A percentile compares a stretch with the other conserved stretches of the same genome.
phyloP scores from a whole-genome alignment of 2,888 invertebrate species.

The Cybosia mesomella region DNA sequence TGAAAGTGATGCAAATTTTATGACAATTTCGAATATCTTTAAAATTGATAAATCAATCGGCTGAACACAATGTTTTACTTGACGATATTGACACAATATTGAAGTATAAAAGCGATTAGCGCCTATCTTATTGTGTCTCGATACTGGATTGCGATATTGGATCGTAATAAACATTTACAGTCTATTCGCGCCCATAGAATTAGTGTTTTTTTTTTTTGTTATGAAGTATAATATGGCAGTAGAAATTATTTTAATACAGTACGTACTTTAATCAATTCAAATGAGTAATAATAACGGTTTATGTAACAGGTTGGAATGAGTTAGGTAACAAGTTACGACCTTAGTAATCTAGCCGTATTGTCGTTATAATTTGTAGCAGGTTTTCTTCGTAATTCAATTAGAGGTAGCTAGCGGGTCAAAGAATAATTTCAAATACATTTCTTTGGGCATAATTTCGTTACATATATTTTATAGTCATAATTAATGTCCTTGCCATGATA shows the following conservation, averaged over 20 bases:
- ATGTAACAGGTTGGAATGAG: constrained; percentile 40
- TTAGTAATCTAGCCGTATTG: constrained; percentile 29
- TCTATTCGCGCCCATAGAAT: too few species aligned
- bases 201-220: too few species aligned
- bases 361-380: constrained; percentile 31
- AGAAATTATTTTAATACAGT: neutral
- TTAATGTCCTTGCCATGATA: neutral
- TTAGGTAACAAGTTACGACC: constrained; percentile 26
- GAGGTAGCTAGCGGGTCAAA: neutral
- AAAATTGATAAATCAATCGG: too few species aligned
- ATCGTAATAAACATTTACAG: too few species aligned
- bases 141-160: too few species aligned
- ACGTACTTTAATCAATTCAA: neutral
- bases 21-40: too few species aligned
- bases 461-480: neutral
- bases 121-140: too few species aligned
- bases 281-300: neutral
- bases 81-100: too few species aligned
- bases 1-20: too few species aligned
- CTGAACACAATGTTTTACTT: too few species aligned
- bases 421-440: constrained; percentile 1
- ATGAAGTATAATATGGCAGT: neutral
- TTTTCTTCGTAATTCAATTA: neutral
- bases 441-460: neutral
- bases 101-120: too few species aligned